Conservation (phyloP, 2,113 vertebrate species). For the Pedionomus torquatus region DNA sequence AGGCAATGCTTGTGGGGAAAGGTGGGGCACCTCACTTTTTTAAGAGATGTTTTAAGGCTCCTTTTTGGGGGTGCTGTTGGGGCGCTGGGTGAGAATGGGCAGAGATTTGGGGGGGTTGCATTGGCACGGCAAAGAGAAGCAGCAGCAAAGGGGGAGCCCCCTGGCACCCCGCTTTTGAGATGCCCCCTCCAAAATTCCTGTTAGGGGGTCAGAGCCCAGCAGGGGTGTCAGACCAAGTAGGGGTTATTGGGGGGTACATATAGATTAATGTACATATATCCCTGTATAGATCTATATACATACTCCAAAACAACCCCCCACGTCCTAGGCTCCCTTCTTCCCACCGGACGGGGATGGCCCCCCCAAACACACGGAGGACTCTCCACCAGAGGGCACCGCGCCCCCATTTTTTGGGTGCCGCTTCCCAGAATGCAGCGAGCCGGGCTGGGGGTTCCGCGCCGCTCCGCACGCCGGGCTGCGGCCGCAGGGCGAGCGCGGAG, state of each 20-base stretch:
- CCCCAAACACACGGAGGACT: not conserved
- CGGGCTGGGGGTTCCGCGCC: not conserved
- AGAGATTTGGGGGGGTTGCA: not conserved
- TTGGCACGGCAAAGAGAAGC: not conserved
- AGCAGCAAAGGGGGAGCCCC: not conserved
- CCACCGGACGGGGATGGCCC: not conserved
- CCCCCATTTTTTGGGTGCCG: not conserved
- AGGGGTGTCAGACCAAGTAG: not conserved
- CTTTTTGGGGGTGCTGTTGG: not conserved
- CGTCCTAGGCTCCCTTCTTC: not conserved
- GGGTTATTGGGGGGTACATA: no score
- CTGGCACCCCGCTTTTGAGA: not conserved
- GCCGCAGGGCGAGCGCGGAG: not conserved
- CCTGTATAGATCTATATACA: fast-evolving
- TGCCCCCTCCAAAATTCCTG: not conserved
- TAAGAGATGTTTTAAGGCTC: not conserved
- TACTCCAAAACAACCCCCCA: no score
- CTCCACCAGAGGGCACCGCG: conserved; percentile 35
- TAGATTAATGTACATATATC: fast-evolving
- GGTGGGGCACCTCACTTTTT: no score
- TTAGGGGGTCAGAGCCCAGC: not conserved
- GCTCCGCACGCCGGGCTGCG: conserved; percentile 22
- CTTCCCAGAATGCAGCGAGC: conserved; percentile 53
- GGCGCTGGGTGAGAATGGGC: not conserved
- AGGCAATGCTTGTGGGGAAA: not conserved